Base-by-base conservation (phyloP, 2,797 vertebrate genomes). In the Rhabdomys pumilio region DNA sequence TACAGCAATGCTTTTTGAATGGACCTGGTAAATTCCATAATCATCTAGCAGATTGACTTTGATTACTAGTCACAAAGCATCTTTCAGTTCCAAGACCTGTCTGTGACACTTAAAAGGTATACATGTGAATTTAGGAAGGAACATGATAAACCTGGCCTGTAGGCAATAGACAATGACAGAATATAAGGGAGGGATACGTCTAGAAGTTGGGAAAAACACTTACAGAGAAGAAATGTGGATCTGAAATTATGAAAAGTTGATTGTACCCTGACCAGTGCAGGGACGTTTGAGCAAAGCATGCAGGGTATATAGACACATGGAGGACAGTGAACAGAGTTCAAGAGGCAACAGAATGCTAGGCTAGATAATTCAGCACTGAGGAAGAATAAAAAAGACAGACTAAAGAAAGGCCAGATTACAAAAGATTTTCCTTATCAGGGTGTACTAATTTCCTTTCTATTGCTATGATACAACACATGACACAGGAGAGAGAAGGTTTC, bases 231-330 rank as follows among this genome's bases (percentile, higher is more conserved):
- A 90, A 22, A 81, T 3, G 31, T 10, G 47, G 44, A 24, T 63
- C 65, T 38, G 34, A 86, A 96, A 87, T 57, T 10, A 73, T 85
- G 6, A 83, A 38, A 38, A 38, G 2, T 19, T 83, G 10, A 53
- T 4, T 14, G 7, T 13, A 15, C 2, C 12, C 0, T n/a, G 24
- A 50, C 61, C 10, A 84, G 0, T 41, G 1, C 1, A 34, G 85
- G 24, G 24, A n/a, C 10, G 55, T 44, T 53, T 75, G 34, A 41
- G 9, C 2, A 59, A 38, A 69, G 47, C 1, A 1, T 26, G 14
- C 0, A 2, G 0, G 31, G 9, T 38, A 9, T 75, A 77, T 31
- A 55, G 61, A 65, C 20, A 15, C 19, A 50, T 8, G 5, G 12
- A 44, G 5, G 20, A 72, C 19, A 87, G 19, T 65, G 34, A 20